Percentiles rank a stretch among this genome's conserved stretches.
Evolutionary conservation across 2,888 invertebrate species (phyloP).

Genomic region (Caenorhabditis sp.): DNA sequence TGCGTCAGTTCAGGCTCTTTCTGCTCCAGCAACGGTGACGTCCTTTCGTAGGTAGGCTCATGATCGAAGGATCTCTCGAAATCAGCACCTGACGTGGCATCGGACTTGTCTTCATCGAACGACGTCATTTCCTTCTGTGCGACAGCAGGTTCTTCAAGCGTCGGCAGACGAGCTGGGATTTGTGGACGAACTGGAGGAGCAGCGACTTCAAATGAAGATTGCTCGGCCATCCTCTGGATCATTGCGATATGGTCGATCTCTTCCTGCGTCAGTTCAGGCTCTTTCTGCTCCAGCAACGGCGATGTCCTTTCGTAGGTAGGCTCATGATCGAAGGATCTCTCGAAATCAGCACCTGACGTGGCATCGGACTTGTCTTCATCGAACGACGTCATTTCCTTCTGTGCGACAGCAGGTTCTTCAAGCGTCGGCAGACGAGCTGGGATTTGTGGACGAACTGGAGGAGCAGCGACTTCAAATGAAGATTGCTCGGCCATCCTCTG

Average conservation of each 20-base stretch:
- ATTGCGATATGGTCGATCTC: not conserved
- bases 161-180: not conserved
- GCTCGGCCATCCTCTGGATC: not conserved
- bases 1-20: not conserved
- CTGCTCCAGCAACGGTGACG: not conserved
- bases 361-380: slow-evolving; percentile 34
- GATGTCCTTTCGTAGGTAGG: too few relatives aligned
- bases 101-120: not conserved
- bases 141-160: not conserved
- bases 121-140: not conserved
- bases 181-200: not conserved
- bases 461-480: slow-evolving; percentile 18
- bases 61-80: not conserved
- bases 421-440: slow-evolving; percentile 2
- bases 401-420: not conserved
- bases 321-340: slow-evolving; percentile 43
- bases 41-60: too few relatives aligned
- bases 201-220: not conserved
- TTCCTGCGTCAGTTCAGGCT: not conserved
- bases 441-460: slow-evolving; percentile 9
- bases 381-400: not conserved
- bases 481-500: slow-evolving; percentile 40
- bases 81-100: not conserved
- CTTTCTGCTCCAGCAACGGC: not conserved
- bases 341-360: slow-evolving; percentile 50